A percentile compares a stretch with the other conserved stretches of the same genome.
Conservation (phyloP, 2,888 invertebrate genomes). For the Standfussiana lucernea region DNA sequence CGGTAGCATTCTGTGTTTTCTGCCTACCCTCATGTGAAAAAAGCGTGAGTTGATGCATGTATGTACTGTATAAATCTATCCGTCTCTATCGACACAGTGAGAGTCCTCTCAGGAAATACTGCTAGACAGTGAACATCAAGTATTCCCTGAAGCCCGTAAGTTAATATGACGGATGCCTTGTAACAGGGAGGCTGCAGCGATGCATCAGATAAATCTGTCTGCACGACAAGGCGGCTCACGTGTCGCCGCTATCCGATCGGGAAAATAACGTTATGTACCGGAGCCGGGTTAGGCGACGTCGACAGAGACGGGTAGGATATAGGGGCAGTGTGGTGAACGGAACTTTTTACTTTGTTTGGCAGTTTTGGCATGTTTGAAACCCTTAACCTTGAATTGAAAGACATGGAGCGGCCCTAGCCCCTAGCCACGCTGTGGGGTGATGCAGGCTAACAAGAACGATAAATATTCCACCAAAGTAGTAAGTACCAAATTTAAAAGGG, state of each 20-base stretch:
- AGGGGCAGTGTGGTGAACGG: background rate
- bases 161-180: slow-evolving; percentile 27
- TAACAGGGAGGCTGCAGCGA: slow-evolving; percentile 8
- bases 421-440: background rate
- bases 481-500: background rate
- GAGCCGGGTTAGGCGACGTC: slow-evolving; percentile 1
- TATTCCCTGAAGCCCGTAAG: slow-evolving; percentile 39
- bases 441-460: background rate
- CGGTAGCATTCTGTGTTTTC: background rate
- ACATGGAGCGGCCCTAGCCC: background rate
- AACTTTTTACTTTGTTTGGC: background rate
- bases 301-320: background rate
- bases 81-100: background rate
- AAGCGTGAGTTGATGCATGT: too few species aligned
- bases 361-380: background rate
- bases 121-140: slow-evolving; percentile 3
- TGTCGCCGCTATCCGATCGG: slow-evolving; percentile 49
- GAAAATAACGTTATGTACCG: slow-evolving; percentile 41
- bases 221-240: slow-evolving; percentile 37
- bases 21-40: too few species aligned
- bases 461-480: too few species aligned
- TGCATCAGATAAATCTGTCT: slow-evolving; percentile 48
- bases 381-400: background rate
- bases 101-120: background rate
- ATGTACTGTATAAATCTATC: background rate